These are phyloP conservation scores for Labrus mixtus DNA, from an alignment of 2,113 vertebrate genomes.

Conservation along the genomic window DNA sequence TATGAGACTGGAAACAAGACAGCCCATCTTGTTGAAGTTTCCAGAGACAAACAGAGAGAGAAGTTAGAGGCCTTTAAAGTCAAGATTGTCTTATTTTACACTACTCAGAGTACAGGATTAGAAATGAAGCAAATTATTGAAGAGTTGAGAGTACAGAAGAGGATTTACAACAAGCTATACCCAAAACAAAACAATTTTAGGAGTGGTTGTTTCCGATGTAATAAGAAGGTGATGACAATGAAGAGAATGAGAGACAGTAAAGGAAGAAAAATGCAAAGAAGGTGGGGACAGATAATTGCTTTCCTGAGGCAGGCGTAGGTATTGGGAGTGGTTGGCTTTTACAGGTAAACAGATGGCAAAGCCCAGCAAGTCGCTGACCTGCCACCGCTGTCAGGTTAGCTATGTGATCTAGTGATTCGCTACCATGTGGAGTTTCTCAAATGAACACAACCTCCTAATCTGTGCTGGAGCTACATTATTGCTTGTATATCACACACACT, in stretches of 20 bases:
- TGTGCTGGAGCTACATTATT: slow-evolving; percentile 24
- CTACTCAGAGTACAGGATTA: too few species aligned
- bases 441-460: slow-evolving; percentile 62
- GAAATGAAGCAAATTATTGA: background rate
- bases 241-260: background rate
- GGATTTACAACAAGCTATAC: background rate
- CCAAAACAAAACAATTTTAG: slow-evolving; percentile 11
- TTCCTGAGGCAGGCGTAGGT: slow-evolving; percentile 9
- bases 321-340: slow-evolving; percentile 46
- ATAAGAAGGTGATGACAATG: background rate
- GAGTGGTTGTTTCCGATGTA: slow-evolving; percentile 13
- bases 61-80: background rate
- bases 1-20: background rate
- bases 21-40: background rate
- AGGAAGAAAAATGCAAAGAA: slow-evolving; percentile 26
- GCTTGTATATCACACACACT: slow-evolving; percentile 15
- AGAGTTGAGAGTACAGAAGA: background rate
- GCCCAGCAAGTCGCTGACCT: slow-evolving; percentile 59
- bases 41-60: background rate
- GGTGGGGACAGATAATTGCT: slow-evolving; percentile 25
- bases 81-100: background rate
- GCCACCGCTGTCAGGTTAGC: slow-evolving; percentile 68
- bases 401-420: slow-evolving; percentile 61
- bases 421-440: slow-evolving; percentile 57
- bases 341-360: slow-evolving; percentile 79